These are phyloP conservation scores for Protosalanx chinensis DNA, from an alignment of 2,797 vertebrate genomes.

Conservation along the genomic window DNA sequence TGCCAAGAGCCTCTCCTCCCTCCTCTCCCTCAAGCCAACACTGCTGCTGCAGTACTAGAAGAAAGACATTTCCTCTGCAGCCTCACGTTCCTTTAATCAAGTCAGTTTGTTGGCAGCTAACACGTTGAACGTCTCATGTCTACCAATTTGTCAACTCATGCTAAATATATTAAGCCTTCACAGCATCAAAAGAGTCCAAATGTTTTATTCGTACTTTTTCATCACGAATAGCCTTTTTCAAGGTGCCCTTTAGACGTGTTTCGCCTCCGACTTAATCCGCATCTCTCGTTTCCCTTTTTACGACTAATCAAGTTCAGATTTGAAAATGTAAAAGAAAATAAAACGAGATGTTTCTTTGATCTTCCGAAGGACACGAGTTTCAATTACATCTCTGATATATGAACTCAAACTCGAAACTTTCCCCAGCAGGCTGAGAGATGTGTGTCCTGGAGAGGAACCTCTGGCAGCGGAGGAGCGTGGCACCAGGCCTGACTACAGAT, in stretches of 20 bases:
- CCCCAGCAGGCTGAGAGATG: neutral
- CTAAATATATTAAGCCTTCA: constrained; percentile 9
- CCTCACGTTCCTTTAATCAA: too few species aligned
- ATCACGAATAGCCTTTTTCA: too few species aligned
- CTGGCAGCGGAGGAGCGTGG: constrained; percentile 6
- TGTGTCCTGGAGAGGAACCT: constrained; percentile 10
- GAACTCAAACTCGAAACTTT: constrained; percentile 14
- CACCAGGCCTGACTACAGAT: constrained; percentile 2
- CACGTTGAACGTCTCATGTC: neutral
- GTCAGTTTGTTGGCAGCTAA: neutral
- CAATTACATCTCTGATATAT: constrained; percentile 6
- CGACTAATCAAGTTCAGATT: constrained; percentile 42
- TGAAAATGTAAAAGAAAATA: constrained; percentile 15
- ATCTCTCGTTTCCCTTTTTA: constrained; percentile 16
- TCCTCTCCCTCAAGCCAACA: too few species aligned
- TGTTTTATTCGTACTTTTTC: constrained; percentile 1
- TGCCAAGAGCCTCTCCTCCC: too few species aligned
- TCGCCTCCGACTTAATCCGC: constrained; percentile 35
- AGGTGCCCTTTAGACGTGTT: constrained; percentile 7
- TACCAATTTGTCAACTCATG: constrained; percentile 22
- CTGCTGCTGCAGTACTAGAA: too few species aligned
- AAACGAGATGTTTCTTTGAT: constrained; percentile 1
- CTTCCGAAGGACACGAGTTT: constrained; percentile 4
- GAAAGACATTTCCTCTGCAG: too few species aligned
- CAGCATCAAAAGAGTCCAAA: constrained; percentile 44